A percentile compares a stretch with the other conserved stretches of the same genome.
Evolutionary conservation across 2,113 vertebrate genomes (phyloP).

Genomic region (Himantopus leucocephalus): DNA sequence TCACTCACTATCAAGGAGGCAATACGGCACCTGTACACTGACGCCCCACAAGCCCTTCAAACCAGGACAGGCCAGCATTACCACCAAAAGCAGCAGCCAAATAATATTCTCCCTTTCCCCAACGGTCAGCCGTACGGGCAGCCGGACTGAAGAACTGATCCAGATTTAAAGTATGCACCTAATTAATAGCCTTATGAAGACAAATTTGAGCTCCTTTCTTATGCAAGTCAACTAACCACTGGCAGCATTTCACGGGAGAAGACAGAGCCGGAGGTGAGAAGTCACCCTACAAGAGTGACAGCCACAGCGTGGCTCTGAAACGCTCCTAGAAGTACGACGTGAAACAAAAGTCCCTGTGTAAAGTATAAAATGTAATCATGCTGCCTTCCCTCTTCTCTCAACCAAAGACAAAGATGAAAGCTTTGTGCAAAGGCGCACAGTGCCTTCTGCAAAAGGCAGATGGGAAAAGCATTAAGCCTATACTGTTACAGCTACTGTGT

Average conservation of each 20-base stretch:
- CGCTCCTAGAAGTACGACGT: fast-evolving
- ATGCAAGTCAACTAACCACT: neutral
- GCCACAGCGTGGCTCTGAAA: fast-evolving
- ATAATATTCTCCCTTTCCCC: neutral
- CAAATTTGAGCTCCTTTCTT: neutral
- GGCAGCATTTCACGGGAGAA: neutral
- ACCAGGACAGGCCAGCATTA: neutral
- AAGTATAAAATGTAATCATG: neutral
- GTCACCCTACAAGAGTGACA: fast-evolving
- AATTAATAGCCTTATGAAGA: neutral
- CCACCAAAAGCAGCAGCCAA: neutral
- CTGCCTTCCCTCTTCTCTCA: neutral
- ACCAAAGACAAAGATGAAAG: neutral
- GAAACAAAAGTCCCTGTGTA: neutral
- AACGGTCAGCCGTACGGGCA: fast-evolving
- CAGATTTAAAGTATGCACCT: neutral
- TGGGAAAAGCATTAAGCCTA: neutral
- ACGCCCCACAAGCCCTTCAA: neutral
- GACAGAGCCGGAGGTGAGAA: neutral
- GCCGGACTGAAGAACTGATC: neutral
- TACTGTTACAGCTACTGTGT: neutral
- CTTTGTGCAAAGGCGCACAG: neutral
- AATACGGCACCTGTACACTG: fast-evolving
- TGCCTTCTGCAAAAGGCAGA: neutral
- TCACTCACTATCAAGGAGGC: neutral